Percentiles rank a stretch among this genome's conserved stretches.
Evolutionary conservation across 53 echinoderm and acorn worm species (phyloP).

Genomic region (Mesocentrotus franciscanus): DNA sequence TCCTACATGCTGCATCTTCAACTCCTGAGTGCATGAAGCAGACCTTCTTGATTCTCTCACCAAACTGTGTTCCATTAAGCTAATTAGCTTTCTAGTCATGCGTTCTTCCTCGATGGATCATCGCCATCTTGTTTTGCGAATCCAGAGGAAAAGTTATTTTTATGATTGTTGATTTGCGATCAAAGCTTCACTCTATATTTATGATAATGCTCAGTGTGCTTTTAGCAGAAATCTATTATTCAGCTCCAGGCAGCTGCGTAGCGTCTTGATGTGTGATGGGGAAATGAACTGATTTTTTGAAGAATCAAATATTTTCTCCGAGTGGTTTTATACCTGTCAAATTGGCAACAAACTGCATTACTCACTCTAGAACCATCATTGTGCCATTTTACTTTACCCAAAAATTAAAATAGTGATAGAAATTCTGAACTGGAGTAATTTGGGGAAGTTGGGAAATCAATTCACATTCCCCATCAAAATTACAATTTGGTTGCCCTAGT

Average conservation of each 20-base stretch:
- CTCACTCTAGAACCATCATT: no score
- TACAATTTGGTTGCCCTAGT: no score
- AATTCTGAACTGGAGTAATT: no score
- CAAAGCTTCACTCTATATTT: not conserved
- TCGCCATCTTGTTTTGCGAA: not conserved
- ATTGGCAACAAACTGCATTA: no score
- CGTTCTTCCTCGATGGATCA: not conserved
- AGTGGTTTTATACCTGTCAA: no score
- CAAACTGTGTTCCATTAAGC: conserved; percentile 9
- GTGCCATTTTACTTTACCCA: no score
- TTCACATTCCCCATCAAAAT: no score
- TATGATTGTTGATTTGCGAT: not conserved
- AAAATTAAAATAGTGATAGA: no score
- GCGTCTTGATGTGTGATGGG: not conserved
- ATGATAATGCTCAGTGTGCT: not conserved
- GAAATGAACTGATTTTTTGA: no score
- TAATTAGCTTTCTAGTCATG: conserved; percentile 16
- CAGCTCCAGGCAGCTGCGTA: not conserved
- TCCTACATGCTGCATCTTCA: not conserved
- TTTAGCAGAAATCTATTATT: not conserved
- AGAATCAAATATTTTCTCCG: no score
- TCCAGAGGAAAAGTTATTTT: not conserved
- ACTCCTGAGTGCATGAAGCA: not conserved
- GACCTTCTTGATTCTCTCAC: not conserved
- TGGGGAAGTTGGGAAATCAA: no score